A percentile compares a stretch with the other conserved stretches of the same genome.
These are phyloP conservation scores for Sebastes aleutianus DNA, from an alignment of 2,797 vertebrate genomes.

Conservation along the genomic window DNA sequence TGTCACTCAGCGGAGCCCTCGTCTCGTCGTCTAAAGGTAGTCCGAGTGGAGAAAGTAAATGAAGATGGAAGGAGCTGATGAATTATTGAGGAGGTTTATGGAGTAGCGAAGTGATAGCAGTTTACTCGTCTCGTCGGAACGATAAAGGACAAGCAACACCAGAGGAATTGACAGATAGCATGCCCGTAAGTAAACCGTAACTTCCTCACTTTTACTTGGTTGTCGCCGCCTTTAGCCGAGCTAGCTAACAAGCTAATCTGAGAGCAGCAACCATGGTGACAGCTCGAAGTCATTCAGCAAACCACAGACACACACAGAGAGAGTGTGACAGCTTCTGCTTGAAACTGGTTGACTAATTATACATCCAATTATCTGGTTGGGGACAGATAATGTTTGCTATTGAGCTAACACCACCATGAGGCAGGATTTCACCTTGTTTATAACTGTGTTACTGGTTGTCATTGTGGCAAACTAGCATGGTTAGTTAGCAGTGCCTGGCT, in stretches of 20 bases:
- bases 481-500: not conserved
- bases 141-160: constrained; percentile 36
- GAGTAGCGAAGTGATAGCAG: constrained; percentile 64
- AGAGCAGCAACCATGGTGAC: constrained; percentile 59
- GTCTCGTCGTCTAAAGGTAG: constrained; percentile 65
- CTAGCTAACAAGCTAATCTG: constrained; percentile 75
- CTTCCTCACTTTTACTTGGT: constrained; percentile 45
- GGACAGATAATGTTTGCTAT: not conserved
- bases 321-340: constrained; percentile 4
- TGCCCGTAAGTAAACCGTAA: constrained; percentile 81
- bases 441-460: not conserved
- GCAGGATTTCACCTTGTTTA: not conserved
- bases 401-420: not conserved
- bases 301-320: not conserved
- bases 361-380: not conserved
- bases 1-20: constrained; percentile 50
- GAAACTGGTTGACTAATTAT: not conserved
- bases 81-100: constrained; percentile 76
- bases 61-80: constrained; percentile 79
- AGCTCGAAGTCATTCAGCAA: constrained; percentile 66
- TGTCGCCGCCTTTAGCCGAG: constrained; percentile 61
- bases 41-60: constrained; percentile 82
- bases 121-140: constrained; percentile 15
- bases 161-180: constrained; percentile 70
- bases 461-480: constrained; percentile 7